Conservation (phyloP, 2,797 vertebrate genomes). For the Sorex maritimensis region DNA sequence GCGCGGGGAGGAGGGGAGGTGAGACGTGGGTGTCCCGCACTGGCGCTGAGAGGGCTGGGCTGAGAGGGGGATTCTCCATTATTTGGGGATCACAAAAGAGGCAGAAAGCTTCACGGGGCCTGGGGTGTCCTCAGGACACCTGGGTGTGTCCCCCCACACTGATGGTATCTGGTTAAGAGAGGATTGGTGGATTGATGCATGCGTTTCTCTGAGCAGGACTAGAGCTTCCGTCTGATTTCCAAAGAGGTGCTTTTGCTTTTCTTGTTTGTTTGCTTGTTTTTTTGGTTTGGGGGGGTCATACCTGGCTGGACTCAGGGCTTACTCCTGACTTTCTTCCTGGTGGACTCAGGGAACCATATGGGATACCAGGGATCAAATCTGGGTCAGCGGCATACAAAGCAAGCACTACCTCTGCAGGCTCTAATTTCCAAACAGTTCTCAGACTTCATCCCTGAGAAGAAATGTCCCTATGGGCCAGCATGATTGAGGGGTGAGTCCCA, state of each 20-base stretch:
- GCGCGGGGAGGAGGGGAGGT: neutral
- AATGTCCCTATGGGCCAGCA: neutral
- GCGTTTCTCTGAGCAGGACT: neutral
- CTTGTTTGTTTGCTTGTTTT: too few relatives aligned
- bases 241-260: neutral
- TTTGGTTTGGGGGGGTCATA: too few relatives aligned
- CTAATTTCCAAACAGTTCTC: neutral
- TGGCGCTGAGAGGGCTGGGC: neutral
- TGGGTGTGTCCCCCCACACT: fast-evolving
- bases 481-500: neutral
- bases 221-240: neutral
- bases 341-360: too few relatives aligned
- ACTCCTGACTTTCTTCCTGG: too few relatives aligned
- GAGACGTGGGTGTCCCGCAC: neutral
- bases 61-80: too few relatives aligned
- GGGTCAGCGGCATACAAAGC: too few relatives aligned
- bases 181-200: neutral
- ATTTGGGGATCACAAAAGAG: too few relatives aligned
- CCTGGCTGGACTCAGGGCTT: too few relatives aligned
- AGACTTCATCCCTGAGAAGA: neutral
- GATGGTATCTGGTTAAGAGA: neutral
- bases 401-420: too few relatives aligned
- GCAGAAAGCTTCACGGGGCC: neutral
- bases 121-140: neutral
- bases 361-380: too few relatives aligned